These are phyloP conservation scores for Hemichromis elongatus DNA, from an alignment of 2,113 vertebrate genomes.

Conservation along the genomic window DNA sequence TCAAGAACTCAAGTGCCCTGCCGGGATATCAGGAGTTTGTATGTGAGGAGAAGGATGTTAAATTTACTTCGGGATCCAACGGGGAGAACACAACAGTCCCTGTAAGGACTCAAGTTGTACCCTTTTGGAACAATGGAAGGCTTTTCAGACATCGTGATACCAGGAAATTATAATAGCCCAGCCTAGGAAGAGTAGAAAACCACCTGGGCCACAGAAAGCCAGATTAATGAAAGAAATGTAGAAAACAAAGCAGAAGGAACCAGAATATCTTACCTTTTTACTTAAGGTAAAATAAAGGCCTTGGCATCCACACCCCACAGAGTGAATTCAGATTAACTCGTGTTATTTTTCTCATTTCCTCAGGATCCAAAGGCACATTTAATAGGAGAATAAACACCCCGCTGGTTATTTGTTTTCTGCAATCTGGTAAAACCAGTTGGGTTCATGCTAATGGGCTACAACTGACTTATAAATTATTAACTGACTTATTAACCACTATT, in stretches of 20 bases:
- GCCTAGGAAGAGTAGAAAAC: background rate
- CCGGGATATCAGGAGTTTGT: background rate
- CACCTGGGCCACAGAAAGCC: background rate
- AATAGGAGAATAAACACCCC: background rate
- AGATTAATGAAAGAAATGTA: background rate
- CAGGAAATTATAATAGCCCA: background rate
- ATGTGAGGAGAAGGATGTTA: background rate
- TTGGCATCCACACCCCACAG: background rate
- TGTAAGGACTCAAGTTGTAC: background rate
- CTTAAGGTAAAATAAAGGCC: background rate
- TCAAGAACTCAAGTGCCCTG: background rate
- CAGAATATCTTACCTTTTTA: background rate
- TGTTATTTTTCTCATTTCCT: background rate
- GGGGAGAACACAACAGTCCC: background rate
- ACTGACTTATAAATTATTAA: background rate
- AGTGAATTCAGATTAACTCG: background rate
- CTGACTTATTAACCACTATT: background rate
- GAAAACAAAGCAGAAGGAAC: background rate
- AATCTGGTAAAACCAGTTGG: background rate
- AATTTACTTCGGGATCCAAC: background rate
- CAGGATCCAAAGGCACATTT: background rate
- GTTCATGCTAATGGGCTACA: background rate
- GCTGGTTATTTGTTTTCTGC: background rate
- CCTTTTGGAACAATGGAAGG: background rate
- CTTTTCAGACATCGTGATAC: background rate